Base-by-base conservation (phyloP, 2,888 invertebrate genomes). In the Apotomis turbidana region DNA sequence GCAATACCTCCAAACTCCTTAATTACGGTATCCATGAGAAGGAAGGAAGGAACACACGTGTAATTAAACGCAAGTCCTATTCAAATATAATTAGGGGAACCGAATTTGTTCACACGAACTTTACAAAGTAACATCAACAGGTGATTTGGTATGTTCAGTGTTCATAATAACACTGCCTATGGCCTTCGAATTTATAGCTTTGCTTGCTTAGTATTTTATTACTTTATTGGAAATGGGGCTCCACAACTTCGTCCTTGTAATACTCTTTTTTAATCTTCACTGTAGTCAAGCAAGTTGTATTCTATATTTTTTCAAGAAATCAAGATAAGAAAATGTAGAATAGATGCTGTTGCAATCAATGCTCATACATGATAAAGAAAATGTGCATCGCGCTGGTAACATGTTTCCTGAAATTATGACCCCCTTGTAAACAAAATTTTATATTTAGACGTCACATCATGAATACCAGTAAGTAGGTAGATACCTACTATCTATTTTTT, bases 21-120 rank as follows among this genome's bases (percentile, higher is more conserved):
- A 61, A 61, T 61, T 61, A n/a, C 49, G 12, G 12, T 3, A 62
- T n/a, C 9, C 49, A 36, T 62, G 62, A 46, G n/a, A 38, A 51
- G 13, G 12, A 27, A 36, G 3, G 36, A 38, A 10, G 27, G 36
- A 57, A 36, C 38, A 57, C 36, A 57, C 57, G 57, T 12, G 36
- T 12, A 57, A 57, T 38, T 12, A 57, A 57, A 51, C 62, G 49
- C 36, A 15, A 62, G n/a, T n/a, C 62, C 51, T 62, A 62, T 62
- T 51, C 36, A 62, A 62, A 62, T 58, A 62, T 57, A 57, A n/a
- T 38, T 12, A 61, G 27, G 27, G 36, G 49, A n/a, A 27, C 12
- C n/a, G 8, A 51, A 51, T n/a, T 62, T 8, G 8, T 51, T 51
- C 36, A 51, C 62, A 55, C 15, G 27, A 36, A 15, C 55, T 41